Percentiles rank a stretch among this genome's conserved stretches.
Conservation (phyloP, 2,113 vertebrate species). For the Gymnarchus niloticus region DNA sequence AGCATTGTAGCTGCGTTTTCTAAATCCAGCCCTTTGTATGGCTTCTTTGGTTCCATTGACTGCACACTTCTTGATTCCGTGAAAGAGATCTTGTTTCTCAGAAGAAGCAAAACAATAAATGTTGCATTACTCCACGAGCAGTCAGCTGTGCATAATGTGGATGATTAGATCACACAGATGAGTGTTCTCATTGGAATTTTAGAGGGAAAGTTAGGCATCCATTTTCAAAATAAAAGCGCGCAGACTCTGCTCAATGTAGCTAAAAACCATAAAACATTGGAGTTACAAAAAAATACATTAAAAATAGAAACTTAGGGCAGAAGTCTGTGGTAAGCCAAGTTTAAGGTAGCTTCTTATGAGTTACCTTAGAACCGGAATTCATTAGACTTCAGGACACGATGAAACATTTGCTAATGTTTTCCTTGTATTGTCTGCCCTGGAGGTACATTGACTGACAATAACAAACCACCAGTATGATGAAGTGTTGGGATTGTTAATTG, state of each 20-base stretch:
- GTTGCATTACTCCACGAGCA: not conserved
- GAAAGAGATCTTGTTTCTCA: not conserved
- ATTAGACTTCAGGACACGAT: too few species aligned
- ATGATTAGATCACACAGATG: slow-evolving; percentile 6
- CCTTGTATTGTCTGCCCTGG: too few species aligned
- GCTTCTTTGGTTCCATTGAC: not conserved
- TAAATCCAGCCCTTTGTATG: not conserved
- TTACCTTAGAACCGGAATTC: not conserved
- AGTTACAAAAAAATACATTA: not conserved
- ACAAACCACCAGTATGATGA: too few species aligned
- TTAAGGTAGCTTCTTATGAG: not conserved
- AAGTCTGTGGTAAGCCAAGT: not conserved
- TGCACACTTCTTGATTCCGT: not conserved
- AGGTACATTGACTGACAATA: not conserved
- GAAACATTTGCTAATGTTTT: too few species aligned
- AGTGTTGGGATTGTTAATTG: not conserved
- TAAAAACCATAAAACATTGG: not conserved
- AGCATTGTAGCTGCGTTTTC: not conserved
- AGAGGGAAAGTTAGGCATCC: not conserved
- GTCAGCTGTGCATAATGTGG: not conserved
- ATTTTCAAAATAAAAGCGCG: not conserved
- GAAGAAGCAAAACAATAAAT: not conserved
- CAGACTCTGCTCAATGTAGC: slow-evolving; percentile 5
- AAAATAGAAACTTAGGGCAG: not conserved
- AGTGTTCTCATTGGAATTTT: not conserved